phyloP scores from a whole-genome alignment of 2,888 invertebrate species.

The Yponomeuta malinellus region DNA sequence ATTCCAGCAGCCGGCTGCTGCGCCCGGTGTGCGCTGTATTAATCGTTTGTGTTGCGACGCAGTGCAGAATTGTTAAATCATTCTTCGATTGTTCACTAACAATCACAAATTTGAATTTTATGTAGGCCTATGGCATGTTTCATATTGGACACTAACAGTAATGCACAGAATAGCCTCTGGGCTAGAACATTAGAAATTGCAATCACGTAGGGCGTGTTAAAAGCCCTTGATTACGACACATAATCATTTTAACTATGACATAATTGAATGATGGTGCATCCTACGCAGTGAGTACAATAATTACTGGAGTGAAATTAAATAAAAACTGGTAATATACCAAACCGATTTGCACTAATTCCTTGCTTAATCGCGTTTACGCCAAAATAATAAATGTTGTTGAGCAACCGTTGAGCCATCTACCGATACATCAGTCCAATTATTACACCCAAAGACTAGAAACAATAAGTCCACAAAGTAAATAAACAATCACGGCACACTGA shows the following conservation, averaged over 20 bases:
- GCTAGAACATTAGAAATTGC: too few relatives aligned
- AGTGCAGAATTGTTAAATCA: too few relatives aligned
- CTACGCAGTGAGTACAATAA: background rate
- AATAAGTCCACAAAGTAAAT: conserved; percentile 2
- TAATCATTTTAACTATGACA: too few relatives aligned
- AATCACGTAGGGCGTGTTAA: background rate
- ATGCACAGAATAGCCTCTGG: too few relatives aligned
- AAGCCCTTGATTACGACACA: background rate
- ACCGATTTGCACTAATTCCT: conserved; percentile 8
- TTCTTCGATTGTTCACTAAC: too few relatives aligned
- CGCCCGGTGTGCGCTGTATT: too few relatives aligned
- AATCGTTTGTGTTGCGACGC: too few relatives aligned
- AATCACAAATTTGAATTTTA: too few relatives aligned
- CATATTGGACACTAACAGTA: too few relatives aligned
- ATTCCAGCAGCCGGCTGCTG: too few relatives aligned
- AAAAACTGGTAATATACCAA: background rate
- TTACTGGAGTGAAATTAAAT: background rate
- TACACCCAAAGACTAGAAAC: conserved; percentile 14
- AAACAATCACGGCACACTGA: conserved; percentile 79
- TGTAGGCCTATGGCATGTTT: too few relatives aligned
- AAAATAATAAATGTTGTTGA: conserved; percentile 3
- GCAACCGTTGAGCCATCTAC: background rate
- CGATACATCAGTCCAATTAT: background rate
- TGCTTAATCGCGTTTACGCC: background rate
- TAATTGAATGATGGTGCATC: background rate